These are phyloP conservation scores for Chironomus riparius DNA, from an alignment of 2,888 invertebrate species.

Conservation along the genomic window DNA sequence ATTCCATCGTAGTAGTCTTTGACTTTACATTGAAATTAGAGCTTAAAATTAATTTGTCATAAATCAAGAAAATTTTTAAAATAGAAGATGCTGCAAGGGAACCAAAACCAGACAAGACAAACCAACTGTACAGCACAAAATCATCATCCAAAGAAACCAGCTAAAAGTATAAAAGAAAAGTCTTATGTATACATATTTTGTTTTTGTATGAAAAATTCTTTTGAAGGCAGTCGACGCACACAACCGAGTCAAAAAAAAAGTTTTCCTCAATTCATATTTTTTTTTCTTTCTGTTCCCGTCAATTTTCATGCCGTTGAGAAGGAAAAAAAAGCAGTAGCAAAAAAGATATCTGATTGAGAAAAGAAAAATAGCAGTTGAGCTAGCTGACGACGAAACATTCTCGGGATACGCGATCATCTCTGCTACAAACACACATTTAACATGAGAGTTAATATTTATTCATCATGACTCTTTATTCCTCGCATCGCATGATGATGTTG, in stretches of 20 bases:
- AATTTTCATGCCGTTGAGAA: conserved; percentile 12
- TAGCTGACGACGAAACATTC: background rate
- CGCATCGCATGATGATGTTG: too few species aligned
- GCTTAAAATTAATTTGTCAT: too few species aligned
- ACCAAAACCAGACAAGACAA: too few species aligned
- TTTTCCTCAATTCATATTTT: background rate
- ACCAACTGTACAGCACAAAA: background rate
- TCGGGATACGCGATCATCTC: conserved; percentile 1
- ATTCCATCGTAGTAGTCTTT: too few species aligned
- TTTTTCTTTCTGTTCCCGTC: conserved; percentile 3
- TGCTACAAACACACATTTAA: background rate
- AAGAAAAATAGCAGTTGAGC: background rate
- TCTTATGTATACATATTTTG: background rate
- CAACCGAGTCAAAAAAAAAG: background rate
- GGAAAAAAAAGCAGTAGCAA: too few species aligned
- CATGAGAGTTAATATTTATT: background rate
- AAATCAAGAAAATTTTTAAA: too few species aligned
- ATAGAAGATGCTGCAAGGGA: too few species aligned
- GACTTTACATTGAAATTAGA: too few species aligned
- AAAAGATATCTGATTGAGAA: background rate
- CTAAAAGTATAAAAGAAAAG: too few species aligned
- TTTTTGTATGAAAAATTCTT: background rate
- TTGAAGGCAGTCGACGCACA: background rate
- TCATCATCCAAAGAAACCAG: background rate
- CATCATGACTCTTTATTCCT: background rate